Base-by-base conservation (phyloP, 1,140 invertebrate genomes). In the Philaenus spumarius region DNA sequence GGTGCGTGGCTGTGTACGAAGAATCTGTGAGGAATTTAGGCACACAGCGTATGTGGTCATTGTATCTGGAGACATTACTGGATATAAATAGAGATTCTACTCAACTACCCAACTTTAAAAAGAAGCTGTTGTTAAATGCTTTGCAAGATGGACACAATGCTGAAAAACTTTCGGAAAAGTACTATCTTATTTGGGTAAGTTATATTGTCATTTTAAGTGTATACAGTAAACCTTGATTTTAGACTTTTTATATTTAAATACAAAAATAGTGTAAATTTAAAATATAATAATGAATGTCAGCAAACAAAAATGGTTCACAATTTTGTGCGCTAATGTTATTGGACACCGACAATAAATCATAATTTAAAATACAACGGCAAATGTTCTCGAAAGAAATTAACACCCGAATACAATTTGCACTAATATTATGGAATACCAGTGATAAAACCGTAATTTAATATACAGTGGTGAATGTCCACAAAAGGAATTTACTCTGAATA, bases 11-110 rank as follows among this genome's bases (percentile, higher is more conserved):
- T 64, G 66, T 80, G 59, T 78, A 80, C 68, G 69, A 78, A 65
- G 64, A 71, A 60, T 72, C 77, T 53, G 67, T 80, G n/a, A 70
- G 80, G 58, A 71, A 74, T 68, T 68, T 82, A 55, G 71, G 78
- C 61, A 75, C 72, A 52, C 71, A 77, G 68, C 69, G 78, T 65
- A 78, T 80, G 67, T 80, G 77, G 76, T 70, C 73, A 1, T 62
- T 75, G 1, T 81, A 78, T 59, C 68, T 82, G 43, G 71, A 79
- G 23, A 75, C 69, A 48, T 66, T 80, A 53, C 50, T 77, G 20
- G 77, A 79, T 64, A 68, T 79, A 9, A 75, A 75, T 67, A 62
- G 71, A 26, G 68, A 77, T 52, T 15, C 51, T 2, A 56, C 64
- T 20, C 45, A 55, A 9, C 58, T 77, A 4, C 75, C 74, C 14